Base-by-base conservation (phyloP, 2,888 invertebrate genomes). In the Ametastegia equiseti region DNA sequence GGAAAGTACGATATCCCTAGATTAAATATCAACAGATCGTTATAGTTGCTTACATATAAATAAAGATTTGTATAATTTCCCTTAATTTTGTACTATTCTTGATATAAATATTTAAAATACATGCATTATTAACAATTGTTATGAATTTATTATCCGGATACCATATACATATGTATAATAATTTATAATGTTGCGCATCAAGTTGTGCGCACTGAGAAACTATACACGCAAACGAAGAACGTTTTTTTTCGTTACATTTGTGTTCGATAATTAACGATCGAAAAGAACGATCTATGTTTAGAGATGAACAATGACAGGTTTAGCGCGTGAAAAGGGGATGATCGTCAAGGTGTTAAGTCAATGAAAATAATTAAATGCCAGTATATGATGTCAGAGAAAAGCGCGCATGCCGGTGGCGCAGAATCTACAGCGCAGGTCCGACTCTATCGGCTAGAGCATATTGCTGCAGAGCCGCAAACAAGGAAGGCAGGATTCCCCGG, bases 401-500 rank as follows among this genome's bases (percentile, higher is more conserved):
- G 7, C 39, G 75, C 75, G 75, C 75, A 57, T 78, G 63, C 78
- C 78, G 78, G 78, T 30, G 27, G 78, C 78, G 78, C 78, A 60
- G 36, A 42, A 13, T n/a, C 15, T 27, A 78, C 39, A 2, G 78
- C 78, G 78, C 78, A 78, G 13, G 78, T 60, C 60, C 42, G 78
- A 63, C 27, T 39, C 19, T 45, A 42, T 27, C 27, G 30, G 60
- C 39, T 63, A 23, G 27, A 60, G 33, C 63, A 78, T 63, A 78
- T 78, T 78, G 60, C 78, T 45, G 78, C 60, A 78, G 78, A 80
- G 69, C 78, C 67, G 79, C 81, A 50, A 79, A 36, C 81, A 67
- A 87, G 86, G 86, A 88, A 87, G 86, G 86, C 87, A 87, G 86
- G 87, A 87, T 86, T 87, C 87, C 86, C 85, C 88, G 88, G 88